Conservation (phyloP, 2,113 vertebrate genomes). For the Rhineura floridana region DNA sequence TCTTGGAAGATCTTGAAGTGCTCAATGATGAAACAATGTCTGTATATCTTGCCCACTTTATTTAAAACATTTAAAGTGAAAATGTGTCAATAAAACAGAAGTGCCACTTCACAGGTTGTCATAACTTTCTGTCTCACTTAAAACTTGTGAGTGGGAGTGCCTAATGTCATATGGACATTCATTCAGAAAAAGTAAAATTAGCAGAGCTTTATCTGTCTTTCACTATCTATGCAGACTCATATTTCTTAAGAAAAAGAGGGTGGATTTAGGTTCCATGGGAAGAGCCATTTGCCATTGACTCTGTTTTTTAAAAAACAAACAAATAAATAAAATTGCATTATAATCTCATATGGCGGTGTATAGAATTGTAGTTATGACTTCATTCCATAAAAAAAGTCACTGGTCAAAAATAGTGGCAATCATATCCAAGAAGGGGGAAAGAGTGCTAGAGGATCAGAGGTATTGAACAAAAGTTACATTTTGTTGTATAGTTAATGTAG, state of each 20-base stretch:
- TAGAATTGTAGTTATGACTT: background rate
- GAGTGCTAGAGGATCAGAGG: background rate
- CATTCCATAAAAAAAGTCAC: background rate
- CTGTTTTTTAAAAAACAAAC: background rate
- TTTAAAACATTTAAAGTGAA: background rate
- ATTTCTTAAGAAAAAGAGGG: background rate
- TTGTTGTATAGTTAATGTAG: background rate
- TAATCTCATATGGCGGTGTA: background rate
- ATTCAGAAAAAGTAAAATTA: background rate
- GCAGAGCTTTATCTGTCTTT: background rate
- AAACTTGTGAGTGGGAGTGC: background rate
- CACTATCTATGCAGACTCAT: background rate
- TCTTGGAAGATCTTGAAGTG: background rate
- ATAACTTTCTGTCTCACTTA: slow-evolving; percentile 4
- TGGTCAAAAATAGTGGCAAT: slow-evolving; percentile 32
- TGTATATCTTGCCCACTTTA: background rate
- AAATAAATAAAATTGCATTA: background rate
- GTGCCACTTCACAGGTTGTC: background rate
- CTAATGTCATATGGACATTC: background rate
- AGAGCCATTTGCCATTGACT: background rate
- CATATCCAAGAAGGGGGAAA: background rate
- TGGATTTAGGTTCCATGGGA: background rate
- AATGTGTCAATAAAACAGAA: background rate
- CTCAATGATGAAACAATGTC: background rate
- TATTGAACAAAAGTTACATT: background rate